Percentiles rank a stretch among this genome's conserved stretches.
Evolutionary conservation across 2,888 invertebrate species (phyloP).

Genomic region (Electrophaes corylata): DNA sequence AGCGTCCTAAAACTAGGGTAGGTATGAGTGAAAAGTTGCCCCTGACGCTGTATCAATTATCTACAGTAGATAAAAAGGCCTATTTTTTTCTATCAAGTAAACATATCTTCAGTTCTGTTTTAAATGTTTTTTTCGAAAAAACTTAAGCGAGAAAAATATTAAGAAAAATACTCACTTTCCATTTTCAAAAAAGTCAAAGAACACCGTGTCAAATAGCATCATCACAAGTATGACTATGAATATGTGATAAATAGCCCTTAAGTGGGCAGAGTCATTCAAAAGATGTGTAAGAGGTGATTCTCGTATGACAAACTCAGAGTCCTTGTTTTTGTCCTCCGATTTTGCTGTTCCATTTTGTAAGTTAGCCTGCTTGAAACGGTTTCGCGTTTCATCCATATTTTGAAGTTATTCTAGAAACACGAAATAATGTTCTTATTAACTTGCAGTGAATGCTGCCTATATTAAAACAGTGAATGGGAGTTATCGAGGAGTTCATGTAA

Average conservation of each 20-base stretch:
- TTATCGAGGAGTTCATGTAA: too few species aligned
- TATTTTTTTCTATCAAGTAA: too few species aligned
- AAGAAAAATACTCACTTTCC: constrained; percentile 89
- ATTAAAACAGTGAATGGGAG: too few species aligned
- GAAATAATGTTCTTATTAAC: background rate
- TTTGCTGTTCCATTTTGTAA: constrained; percentile 51
- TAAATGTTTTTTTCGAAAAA: too few species aligned
- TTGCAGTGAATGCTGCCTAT: too few species aligned
- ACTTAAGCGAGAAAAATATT: too few species aligned
- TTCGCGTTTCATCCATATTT: constrained; percentile 45
- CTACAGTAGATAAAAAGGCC: too few species aligned
- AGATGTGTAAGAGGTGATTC: constrained; percentile 93
- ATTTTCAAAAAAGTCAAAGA: constrained; percentile 89
- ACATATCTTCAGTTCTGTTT: too few species aligned
- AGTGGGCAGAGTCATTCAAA: constrained; percentile 88
- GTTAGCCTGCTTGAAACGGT: constrained; percentile 35
- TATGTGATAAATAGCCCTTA: constrained; percentile 93
- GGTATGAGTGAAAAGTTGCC: too few species aligned
- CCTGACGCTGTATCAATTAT: too few species aligned
- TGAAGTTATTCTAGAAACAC: constrained; percentile 12
- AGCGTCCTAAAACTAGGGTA: too few species aligned
- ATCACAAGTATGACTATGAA: constrained; percentile 91
- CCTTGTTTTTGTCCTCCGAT: constrained; percentile 42
- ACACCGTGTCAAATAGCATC: constrained; percentile 88
- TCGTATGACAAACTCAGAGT: constrained; percentile 85